A percentile compares a stretch with the other conserved stretches of the same genome.
Conservation (phyloP, 2,797 vertebrate species). For the Vultur gryphus region DNA sequence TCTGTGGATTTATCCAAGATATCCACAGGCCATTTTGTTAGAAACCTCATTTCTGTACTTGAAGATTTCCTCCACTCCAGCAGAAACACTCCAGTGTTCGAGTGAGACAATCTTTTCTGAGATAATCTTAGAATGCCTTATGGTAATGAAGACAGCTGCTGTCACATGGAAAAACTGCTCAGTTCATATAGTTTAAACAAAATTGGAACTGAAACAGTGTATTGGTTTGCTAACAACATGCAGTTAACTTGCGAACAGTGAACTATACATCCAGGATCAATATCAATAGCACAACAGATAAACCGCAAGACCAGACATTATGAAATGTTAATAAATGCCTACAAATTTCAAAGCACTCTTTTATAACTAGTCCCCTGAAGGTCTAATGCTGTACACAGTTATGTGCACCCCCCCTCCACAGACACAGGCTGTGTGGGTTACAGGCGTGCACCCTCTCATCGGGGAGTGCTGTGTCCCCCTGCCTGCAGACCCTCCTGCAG, state of each 20-base stretch:
- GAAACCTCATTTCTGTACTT: not conserved
- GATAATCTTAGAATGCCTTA: not conserved
- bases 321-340: not conserved
- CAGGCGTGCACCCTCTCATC: accelerated
- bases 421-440: accelerated
- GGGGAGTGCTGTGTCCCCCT: not conserved
- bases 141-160: not conserved
- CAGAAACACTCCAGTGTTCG: not conserved
- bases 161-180: not conserved
- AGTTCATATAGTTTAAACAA: not conserved
- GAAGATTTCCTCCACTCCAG: not conserved
- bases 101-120: not conserved
- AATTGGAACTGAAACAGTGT: not conserved
- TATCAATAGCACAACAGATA: not conserved
- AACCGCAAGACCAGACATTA: not conserved
- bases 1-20: not conserved
- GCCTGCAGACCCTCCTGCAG: not conserved
- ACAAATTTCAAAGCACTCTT: not conserved
- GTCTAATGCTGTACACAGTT: not conserved
- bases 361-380: not conserved
- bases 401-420: not conserved
- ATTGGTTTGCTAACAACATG: not conserved
- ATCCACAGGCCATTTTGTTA: not conserved
- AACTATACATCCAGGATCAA: not conserved
- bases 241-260: not conserved